Conservation (phyloP, 2,797 vertebrate genomes). For the Mallotus villosus region DNA sequence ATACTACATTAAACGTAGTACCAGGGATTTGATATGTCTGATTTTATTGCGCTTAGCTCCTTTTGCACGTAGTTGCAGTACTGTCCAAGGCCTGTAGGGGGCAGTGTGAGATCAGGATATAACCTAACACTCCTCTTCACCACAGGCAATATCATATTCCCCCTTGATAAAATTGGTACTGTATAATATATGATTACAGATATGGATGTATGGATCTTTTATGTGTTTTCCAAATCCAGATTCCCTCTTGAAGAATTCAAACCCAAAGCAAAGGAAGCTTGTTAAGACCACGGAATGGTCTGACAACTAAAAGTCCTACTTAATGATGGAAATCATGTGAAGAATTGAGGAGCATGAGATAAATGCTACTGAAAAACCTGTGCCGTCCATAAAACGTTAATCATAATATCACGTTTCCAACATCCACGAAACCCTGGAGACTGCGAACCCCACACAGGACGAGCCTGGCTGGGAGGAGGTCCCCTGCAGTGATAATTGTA, state of each 20-base stretch:
- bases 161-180: neutral
- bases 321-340: neutral
- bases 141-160: neutral
- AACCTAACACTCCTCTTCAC: neutral
- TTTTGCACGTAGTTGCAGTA: conserved; percentile 5
- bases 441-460: neutral
- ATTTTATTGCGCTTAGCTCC: neutral
- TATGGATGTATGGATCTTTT: no score
- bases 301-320: neutral
- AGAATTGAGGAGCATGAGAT: neutral
- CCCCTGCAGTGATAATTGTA: no score
- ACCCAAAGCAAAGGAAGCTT: neutral
- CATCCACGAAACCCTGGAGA: neutral
- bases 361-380: neutral
- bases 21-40: neutral
- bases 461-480: neutral
- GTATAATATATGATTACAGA: neutral
- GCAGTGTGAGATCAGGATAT: neutral
- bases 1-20: no score
- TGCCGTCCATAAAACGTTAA: neutral
- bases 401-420: neutral
- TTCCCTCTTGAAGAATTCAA: neutral
- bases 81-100: neutral
- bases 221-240: neutral
- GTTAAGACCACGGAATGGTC: neutral